Base-by-base conservation (phyloP, 2,888 invertebrate species). In the Apamea anceps region DNA sequence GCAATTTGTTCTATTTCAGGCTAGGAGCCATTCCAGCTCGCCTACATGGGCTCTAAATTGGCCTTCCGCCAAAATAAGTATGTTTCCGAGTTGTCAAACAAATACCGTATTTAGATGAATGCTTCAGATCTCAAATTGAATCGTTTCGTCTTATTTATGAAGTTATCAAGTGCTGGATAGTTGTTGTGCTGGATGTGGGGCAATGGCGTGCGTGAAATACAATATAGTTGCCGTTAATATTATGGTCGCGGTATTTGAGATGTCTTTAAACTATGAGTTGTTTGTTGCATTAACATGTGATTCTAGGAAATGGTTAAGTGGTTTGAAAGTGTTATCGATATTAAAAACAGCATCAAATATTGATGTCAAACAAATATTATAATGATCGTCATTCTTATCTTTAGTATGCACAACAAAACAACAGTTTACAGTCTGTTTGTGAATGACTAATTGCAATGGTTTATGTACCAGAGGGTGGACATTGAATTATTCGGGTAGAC, bases 41-140 rank as follows among this genome's bases (percentile, higher is more conserved):
- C 80, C 71, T 76, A 81, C 73, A 74, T 82, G 60, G 76, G 75
- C 77, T 75, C 72, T 79, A 77, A 80, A 81, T 87, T 89, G 89
- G 89, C 88, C 45, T 74, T 68, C 51, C 68, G 89, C 89, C 89
- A 89, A 85, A 89, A 87, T 85, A 87, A 86, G 75, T 82, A 82
- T 70, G 80, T 88, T 84, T 82, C 80, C 77, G 80, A 85, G 77
- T 87, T 81, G 81, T 85, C 81, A 82, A 85, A 85, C 84, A 81
- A 85, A 80, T 88, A 77, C 88, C 81, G 86, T 86, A 83, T 89
- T 85, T 84, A 86, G 86, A 84, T 85, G 85, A 85, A 84, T 83
- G 82, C 85, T 81, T 86, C 74, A 85, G 84, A 88, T 86, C 84
- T 81, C 57, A 77, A 65, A 83, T 75, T 86, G 77, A 81, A 84